Conservation (phyloP, 2,113 vertebrate species). For the Toxotes jaculatrix region DNA sequence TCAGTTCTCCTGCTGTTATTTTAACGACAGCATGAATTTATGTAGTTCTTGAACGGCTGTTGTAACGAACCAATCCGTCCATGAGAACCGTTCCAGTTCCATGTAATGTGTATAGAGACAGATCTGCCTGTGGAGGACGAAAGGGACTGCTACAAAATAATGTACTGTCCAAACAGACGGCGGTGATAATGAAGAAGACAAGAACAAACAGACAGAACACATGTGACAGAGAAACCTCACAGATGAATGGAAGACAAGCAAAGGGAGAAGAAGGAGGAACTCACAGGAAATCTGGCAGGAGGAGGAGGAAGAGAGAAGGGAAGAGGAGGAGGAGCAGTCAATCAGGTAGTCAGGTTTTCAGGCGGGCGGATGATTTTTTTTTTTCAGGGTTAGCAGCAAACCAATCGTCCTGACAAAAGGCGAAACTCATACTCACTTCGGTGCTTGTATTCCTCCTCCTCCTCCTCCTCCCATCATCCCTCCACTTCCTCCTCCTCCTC, state of each 20-base stretch:
- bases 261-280: constrained; percentile 68
- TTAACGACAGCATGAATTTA: background rate
- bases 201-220: background rate
- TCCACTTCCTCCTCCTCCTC: constrained; percentile 46
- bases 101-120: background rate
- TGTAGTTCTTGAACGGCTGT: background rate
- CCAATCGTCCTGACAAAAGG: constrained; percentile 55
- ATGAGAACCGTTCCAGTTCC: background rate
- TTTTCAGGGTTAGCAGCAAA: constrained; percentile 62
- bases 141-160: background rate
- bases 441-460: constrained; percentile 79
- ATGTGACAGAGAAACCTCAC: background rate
- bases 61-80: too few species aligned
- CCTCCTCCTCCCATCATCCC: constrained; percentile 45
- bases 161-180: background rate
- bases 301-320: constrained; percentile 54
- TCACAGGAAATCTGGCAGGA: constrained; percentile 79
- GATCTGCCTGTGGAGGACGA: background rate
- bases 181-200: background rate
- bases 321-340: constrained; percentile 68
- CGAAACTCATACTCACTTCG: constrained; percentile 83
- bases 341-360: constrained; percentile 64
- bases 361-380: constrained; percentile 68
- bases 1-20: background rate
- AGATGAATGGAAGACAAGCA: constrained; percentile 43